A percentile compares a stretch with the other conserved stretches of the same genome.
These are phyloP conservation scores for Drosophila jambulina DNA, from an alignment of 1,140 invertebrate species.

Conservation along the genomic window DNA sequence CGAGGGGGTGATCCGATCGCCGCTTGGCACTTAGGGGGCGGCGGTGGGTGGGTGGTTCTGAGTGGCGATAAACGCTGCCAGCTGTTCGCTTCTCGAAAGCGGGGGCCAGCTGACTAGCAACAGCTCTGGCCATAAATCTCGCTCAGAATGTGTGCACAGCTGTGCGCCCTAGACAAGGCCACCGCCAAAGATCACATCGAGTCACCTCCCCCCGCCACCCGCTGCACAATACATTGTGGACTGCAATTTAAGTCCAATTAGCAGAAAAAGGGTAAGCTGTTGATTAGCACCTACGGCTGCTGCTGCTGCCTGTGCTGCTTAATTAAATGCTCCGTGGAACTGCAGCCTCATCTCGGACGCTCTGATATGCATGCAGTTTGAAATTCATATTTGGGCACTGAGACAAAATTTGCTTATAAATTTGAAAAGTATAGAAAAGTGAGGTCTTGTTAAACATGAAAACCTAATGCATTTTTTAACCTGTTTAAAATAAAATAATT, in stretches of 20 bases:
- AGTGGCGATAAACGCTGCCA: conserved; percentile 65
- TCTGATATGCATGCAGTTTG: conserved; percentile 38
- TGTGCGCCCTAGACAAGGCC: conserved; percentile 70
- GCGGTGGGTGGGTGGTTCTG: conserved; percentile 4
- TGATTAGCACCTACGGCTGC: conserved; percentile 61
- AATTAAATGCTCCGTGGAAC: conserved; percentile 24
- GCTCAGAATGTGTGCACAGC: conserved; percentile 64
- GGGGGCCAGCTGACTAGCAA: conserved; percentile 25
- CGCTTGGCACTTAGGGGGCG: background rate
- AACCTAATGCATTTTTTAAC: background rate
- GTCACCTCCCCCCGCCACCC: background rate
- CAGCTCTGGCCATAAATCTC: conserved; percentile 48
- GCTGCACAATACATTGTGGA: background rate
- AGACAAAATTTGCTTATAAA: background rate
- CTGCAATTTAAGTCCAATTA: conserved; percentile 76
- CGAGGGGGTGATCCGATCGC: background rate
- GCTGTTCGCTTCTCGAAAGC: conserved; percentile 44
- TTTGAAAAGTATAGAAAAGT: background rate
- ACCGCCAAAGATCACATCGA: conserved; percentile 18
- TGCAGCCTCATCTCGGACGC: conserved; percentile 37
- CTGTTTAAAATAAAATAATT: background rate
- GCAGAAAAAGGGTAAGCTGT: conserved; percentile 63
- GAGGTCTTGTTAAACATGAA: accelerated
- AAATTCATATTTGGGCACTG: conserved; percentile 6
- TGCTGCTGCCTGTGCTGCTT: conserved; percentile 4